phyloP scores from a whole-genome alignment of 35 echinoderm and acorn worm species.

The Ophioderma brevispina region DNA sequence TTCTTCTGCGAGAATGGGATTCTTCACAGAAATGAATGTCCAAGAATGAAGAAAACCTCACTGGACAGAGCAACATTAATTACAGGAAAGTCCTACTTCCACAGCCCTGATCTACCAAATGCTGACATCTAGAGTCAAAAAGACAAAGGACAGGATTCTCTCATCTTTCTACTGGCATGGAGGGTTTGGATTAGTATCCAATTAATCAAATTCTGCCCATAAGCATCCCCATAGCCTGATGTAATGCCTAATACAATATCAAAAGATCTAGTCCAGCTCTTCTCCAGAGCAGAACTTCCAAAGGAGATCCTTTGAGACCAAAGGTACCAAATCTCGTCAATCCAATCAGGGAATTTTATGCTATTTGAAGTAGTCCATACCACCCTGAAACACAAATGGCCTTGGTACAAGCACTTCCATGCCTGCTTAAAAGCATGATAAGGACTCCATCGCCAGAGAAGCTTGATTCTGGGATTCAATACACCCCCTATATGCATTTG shows the following conservation, averaged over 20 bases:
- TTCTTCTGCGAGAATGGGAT: too few relatives aligned
- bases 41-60: too few relatives aligned
- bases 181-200: conserved; percentile 9
- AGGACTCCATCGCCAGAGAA: neutral
- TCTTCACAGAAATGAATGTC: too few relatives aligned
- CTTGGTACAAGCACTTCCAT: conserved; percentile 17
- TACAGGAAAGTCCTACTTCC: conserved; percentile 14
- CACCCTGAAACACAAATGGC: conserved; percentile 51
- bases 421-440: conserved; percentile 29
- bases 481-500: conserved; percentile 57
- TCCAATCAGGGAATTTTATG: conserved; percentile 28
- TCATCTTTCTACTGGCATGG: conserved; percentile 63
- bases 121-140: conserved; percentile 36
- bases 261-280: conserved; percentile 17
- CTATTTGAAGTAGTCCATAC: conserved; percentile 39
- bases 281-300: conserved; percentile 51
- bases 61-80: neutral
- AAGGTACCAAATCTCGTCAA: conserved; percentile 65
- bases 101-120: conserved; percentile 33
- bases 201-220: conserved; percentile 41
- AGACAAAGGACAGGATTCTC: conserved; percentile 40
- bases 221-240: conserved; percentile 57
- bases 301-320: conserved; percentile 65
- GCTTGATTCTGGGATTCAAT: conserved; percentile 35
- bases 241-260: conserved; percentile 31